Evolutionary conservation across 1,140 invertebrate genomes (phyloP).

Genomic region (Antheraea mylitta): DNA sequence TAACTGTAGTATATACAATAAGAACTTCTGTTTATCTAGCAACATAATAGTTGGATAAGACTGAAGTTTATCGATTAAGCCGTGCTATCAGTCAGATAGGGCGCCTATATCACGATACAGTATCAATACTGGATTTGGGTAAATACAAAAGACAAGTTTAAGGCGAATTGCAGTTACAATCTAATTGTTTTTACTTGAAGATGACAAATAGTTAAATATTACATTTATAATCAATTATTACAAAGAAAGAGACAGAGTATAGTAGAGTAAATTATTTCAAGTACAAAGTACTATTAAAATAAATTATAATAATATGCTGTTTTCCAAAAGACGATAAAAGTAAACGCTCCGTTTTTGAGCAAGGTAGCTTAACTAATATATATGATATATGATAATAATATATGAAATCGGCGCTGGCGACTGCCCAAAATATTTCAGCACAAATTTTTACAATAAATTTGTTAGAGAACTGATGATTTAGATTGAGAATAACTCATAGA

Average conservation of each 20-base stretch:
- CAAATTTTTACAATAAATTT: background rate
- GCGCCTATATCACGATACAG: conserved; percentile 35
- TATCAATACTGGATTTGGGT: conserved; percentile 36
- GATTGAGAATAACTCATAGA: background rate
- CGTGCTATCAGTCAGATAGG: conserved; percentile 31
- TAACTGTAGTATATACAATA: conserved; percentile 6
- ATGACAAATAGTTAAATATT: no score
- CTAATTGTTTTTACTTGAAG: background rate
- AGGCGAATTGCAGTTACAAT: conserved; percentile 23
- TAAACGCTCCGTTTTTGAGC: background rate
- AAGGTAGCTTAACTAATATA: background rate
- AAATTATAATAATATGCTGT: background rate
- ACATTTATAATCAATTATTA: no score
- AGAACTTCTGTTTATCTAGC: conserved; percentile 14
- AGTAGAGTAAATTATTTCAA: no score
- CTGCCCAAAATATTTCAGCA: conserved; percentile 27
- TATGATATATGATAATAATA: no score
- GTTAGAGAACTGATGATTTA: background rate
- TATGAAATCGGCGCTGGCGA: conserved; percentile 25
- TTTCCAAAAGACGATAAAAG: background rate
- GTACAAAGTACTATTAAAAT: background rate
- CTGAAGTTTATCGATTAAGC: conserved; percentile 31
- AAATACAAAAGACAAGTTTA: conserved; percentile 26
- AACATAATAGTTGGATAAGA: conserved; percentile 34
- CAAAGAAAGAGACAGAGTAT: no score